Percentiles rank a stretch among this genome's conserved stretches.
Evolutionary conservation across 2,797 vertebrate species (phyloP).

Genomic region (Danio tinwini): DNA sequence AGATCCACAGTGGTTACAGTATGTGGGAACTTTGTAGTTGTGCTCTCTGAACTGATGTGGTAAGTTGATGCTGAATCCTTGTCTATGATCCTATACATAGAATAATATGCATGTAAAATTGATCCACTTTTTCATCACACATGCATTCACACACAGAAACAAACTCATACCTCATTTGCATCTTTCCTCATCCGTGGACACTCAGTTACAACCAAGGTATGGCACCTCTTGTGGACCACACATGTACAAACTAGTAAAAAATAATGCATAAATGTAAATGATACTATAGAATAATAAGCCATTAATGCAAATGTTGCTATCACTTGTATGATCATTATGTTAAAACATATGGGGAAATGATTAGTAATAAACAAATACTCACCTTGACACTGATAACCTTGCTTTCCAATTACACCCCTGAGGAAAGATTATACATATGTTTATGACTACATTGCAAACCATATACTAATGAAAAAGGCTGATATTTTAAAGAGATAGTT

Average conservation of each 20-base stretch:
- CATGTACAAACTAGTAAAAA: slow-evolving; percentile 88
- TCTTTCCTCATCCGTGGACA: slow-evolving; percentile 92
- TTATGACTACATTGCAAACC: neutral
- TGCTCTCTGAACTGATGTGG: slow-evolving; percentile 93
- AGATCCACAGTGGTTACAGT: slow-evolving; percentile 97
- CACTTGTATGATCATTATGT: neutral
- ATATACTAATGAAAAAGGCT: neutral
- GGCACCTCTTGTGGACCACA: slow-evolving; percentile 97
- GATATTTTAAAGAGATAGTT: too few species aligned
- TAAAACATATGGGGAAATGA: neutral
- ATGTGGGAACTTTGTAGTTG: slow-evolving; percentile 95
- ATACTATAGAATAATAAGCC: neutral
- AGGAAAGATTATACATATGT: slow-evolving; percentile 51
- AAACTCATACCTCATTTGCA: slow-evolving; percentile 65
- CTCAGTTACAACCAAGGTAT: slow-evolving; percentile 90
- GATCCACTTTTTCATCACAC: neutral
- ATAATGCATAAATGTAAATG: neutral
- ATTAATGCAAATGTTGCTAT: neutral
- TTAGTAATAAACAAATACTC: slow-evolving; percentile 56
- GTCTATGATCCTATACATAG: slow-evolving; percentile 78
- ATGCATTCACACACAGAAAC: neutral
- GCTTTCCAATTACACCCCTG: slow-evolving; percentile 98
- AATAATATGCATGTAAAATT: neutral
- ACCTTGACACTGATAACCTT: slow-evolving; percentile 99
- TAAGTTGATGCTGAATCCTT: slow-evolving; percentile 95